Base-by-base conservation (phyloP, 2,113 vertebrate species). In the Garra rufa region DNA sequence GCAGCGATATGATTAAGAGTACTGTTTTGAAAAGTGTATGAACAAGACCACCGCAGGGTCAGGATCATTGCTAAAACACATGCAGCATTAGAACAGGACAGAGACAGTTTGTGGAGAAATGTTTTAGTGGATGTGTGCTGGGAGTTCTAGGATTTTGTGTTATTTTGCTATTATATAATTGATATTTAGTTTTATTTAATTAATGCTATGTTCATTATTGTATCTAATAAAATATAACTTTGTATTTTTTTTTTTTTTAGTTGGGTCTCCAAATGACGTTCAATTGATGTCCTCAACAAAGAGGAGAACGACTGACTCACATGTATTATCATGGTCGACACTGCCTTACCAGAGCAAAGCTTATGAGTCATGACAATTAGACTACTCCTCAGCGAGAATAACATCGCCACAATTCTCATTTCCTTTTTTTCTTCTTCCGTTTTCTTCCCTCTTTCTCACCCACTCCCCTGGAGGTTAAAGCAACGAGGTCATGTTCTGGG, bases 401-500 rank as follows among this genome's bases (percentile, higher is more conserved):
- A 65, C 59, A 80, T 80, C 82, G 70, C 52, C 83, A 28, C 17
- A 57, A 34, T 50, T 71, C 9, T 69, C 85, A 69, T 88, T 89
- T 85, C 87, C 85, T 88, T 86, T 8, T n/a, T 70, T 82, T 91
- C 76, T 84, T 88, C 92, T 91, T 17, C 81, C 81, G 63, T 13
- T 73, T 46, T 38, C 26, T 76, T 38, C 80, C 80, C 86, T 85
- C 69, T 69, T 57, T 82, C 87, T 82, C 15, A 76, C 77, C 11
- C 28, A 46, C 30, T 90, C 89, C 90, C 92, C 92, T 93, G 86
- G 91, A 94, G 91, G 88, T 83, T 88, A 91, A 34, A 91, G 87
- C 88, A 88, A 80, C 88, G 38, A 89, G 86, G 92, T 96, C 92
- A 94, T 89, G 91, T 94, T 95, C 93, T 75, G 80, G 57, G 92